Conservation (phyloP, 2,888 invertebrate genomes). For the Vannuccia rotundouncinata region DNA sequence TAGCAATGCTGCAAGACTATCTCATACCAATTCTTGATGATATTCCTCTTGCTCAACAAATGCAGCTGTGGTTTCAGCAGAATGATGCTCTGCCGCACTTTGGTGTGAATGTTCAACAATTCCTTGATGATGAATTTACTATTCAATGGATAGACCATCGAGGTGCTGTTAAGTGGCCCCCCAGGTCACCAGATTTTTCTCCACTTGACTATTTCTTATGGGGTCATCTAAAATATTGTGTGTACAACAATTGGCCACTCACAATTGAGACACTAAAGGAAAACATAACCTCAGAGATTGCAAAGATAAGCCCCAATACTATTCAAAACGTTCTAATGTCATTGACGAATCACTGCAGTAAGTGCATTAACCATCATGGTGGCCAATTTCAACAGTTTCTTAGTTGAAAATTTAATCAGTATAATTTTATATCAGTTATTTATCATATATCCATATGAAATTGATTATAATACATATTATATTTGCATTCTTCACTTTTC, state of each 20-base stretch:
- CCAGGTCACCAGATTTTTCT: conserved; percentile 11
- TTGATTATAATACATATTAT: too few relatives aligned
- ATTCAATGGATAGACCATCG: conserved; percentile 21
- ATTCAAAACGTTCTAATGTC: conserved; percentile 4
- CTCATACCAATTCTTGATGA: background rate
- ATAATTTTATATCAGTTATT: too few relatives aligned
- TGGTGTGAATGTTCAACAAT: conserved; percentile 26
- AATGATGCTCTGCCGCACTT: conserved; percentile 17
- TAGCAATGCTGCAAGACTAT: background rate
- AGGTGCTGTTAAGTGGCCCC: conserved; percentile 18
- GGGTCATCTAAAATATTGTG: conserved; percentile 17
- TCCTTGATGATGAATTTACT: background rate
- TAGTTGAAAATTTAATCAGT: too few relatives aligned
- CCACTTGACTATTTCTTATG: conserved; percentile 18
- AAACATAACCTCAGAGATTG: conserved; percentile 2
- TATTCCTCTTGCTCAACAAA: background rate
- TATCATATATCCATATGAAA: too few relatives aligned
- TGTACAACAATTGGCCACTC: conserved; percentile 3
- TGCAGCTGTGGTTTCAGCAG: conserved; percentile 4
- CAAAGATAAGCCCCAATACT: background rate
- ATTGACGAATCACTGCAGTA: background rate
- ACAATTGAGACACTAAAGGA: background rate
- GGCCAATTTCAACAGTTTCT: conserved; percentile 5
- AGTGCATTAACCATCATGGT: background rate
- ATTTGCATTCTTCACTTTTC: too few relatives aligned